Evolutionary conservation across 2,888 invertebrate species (phyloP).

Genomic region (Polia nebulosa): DNA sequence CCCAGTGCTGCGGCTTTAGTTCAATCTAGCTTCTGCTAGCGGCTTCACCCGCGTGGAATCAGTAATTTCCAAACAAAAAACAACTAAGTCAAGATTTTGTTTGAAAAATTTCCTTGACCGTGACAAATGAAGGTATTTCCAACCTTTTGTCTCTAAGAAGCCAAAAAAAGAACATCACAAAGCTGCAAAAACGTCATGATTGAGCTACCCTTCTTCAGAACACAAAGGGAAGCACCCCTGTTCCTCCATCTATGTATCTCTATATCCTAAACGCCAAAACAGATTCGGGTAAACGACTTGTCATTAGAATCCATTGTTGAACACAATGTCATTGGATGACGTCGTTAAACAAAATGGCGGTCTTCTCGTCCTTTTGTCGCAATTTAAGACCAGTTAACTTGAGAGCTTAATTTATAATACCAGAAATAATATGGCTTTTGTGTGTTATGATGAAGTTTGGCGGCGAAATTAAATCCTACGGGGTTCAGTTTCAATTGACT

Average conservation of each 20-base stretch:
- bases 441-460: slow-evolving; percentile 3
- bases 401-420: slow-evolving; percentile 44
- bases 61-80: too few relatives aligned
- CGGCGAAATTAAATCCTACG: neutral
- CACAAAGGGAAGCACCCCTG: slow-evolving; percentile 11
- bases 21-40: too few relatives aligned
- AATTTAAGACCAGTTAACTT: slow-evolving; percentile 29
- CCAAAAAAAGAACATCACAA: neutral
- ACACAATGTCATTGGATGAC: slow-evolving; percentile 44
- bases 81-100: neutral
- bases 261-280: slow-evolving; percentile 37
- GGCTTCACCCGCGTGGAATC: too few relatives aligned
- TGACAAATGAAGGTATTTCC: slow-evolving; percentile 3
- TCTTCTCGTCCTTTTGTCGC: slow-evolving; percentile 28
- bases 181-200: neutral
- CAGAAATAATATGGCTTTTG: slow-evolving; percentile 21
- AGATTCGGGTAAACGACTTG: slow-evolving; percentile 42
- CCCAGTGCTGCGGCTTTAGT: too few relatives aligned
- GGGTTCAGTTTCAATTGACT: neutral
- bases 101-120: neutral
- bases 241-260: slow-evolving; percentile 7
- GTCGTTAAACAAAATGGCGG: slow-evolving; percentile 52
- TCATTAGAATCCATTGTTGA: slow-evolving; percentile 53
- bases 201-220: slow-evolving; percentile 5
- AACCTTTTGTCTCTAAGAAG: slow-evolving; percentile 12